These are phyloP conservation scores for Montipora sp. DNA, from an alignment of 64 coral and sea anemone genomes.

Conservation along the genomic window DNA sequence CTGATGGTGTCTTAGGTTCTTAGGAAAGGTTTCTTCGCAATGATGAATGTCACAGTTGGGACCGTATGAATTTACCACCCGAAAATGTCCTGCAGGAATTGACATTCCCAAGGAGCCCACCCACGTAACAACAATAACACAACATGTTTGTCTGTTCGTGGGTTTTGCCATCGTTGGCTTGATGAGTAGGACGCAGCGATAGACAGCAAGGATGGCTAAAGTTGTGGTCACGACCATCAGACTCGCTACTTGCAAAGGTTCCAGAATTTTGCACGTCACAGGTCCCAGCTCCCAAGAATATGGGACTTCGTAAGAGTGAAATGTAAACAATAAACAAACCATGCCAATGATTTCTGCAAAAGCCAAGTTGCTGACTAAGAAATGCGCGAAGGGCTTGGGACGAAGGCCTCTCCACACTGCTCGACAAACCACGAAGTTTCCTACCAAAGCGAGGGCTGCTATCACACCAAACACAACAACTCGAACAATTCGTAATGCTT, in stretches of 20 bases:
- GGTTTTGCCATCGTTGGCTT: slow-evolving; percentile 27
- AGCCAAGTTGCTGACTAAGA: slow-evolving; percentile 82
- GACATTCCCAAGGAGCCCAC: slow-evolving; percentile 36
- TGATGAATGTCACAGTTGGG: slow-evolving; percentile 1
- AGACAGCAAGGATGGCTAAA: slow-evolving; percentile 73
- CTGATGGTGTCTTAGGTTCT: background rate
- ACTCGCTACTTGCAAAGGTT: slow-evolving; percentile 67
- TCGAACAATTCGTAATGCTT: slow-evolving; percentile 22
- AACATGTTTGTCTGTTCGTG: slow-evolving; percentile 8
- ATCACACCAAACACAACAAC: slow-evolving; percentile 29
- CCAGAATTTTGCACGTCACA: slow-evolving; percentile 71
- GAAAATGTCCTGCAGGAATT: slow-evolving; percentile 47
- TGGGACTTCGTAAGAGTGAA: slow-evolving; percentile 59
- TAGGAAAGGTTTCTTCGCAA: slow-evolving; percentile 52
- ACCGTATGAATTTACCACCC: slow-evolving; percentile 33
- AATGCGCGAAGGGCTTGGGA: slow-evolving; percentile 46
- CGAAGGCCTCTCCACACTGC: slow-evolving; percentile 23
- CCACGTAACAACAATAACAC: slow-evolving; percentile 63
- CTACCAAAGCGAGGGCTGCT: slow-evolving; percentile 39
- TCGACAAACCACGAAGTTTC: slow-evolving; percentile 60
- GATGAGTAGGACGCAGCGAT: slow-evolving; percentile 71
- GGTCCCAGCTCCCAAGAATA: slow-evolving; percentile 75
- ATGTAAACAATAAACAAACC: slow-evolving; percentile 29
- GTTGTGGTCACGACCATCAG: slow-evolving; percentile 69
- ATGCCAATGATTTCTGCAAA: slow-evolving; percentile 79